These are phyloP conservation scores for Cheilinus undulatus DNA, from an alignment of 2,113 vertebrate species.

Conservation along the genomic window DNA sequence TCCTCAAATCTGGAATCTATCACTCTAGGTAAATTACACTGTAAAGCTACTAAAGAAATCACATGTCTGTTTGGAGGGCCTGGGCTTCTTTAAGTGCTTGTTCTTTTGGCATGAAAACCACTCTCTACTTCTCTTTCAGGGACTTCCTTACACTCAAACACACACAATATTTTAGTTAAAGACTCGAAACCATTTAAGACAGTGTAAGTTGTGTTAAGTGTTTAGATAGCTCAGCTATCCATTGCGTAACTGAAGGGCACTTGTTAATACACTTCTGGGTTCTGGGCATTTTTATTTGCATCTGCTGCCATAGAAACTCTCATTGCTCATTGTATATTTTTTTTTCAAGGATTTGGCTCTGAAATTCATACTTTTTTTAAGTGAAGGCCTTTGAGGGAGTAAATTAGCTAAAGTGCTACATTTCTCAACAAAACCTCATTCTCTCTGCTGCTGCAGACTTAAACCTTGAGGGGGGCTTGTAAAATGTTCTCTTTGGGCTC, in stretches of 20 bases:
- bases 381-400: background rate
- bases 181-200: background rate
- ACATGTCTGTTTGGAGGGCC: background rate
- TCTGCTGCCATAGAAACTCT: background rate
- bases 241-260: background rate
- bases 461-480: background rate
- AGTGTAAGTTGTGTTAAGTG: background rate
- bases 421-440: background rate
- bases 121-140: background rate
- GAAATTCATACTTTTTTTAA: background rate
- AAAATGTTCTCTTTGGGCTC: background rate
- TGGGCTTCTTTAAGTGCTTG: background rate
- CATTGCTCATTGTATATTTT: background rate
- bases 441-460: background rate
- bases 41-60: background rate
- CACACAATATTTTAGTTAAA: background rate
- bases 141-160: background rate
- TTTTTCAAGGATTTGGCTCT: background rate
- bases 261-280: background rate
- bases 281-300: background rate
- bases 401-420: background rate
- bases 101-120: background rate
- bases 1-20: slow-evolving; percentile 10
- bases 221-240: background rate
- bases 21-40: slow-evolving; percentile 5